Evolutionary conservation across 1,140 invertebrate species (phyloP), one percentile per base, ranked within the genome.

Genomic region (Manduca sexta): DNA sequence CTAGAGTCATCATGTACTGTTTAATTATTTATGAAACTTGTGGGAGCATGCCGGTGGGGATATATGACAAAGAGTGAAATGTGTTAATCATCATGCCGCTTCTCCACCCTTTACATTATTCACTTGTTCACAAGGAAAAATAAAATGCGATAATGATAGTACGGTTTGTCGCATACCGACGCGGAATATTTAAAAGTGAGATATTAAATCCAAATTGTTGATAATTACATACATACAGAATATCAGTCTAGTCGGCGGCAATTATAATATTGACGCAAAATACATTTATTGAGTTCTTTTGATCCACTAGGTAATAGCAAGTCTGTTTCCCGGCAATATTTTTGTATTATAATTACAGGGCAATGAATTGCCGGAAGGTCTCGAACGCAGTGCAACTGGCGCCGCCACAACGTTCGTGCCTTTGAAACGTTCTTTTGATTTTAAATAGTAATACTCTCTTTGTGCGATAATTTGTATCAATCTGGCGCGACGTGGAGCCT

Each of bases 321-420:
- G 4, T 26, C 21, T 26, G 21, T 26, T 14, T 34, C 33, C 33
- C 3, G 33, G 2, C 56, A 44, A 62, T 58, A 55, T 63, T 69
- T 69, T 73, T 77, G 60, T 56, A 6, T 71, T 68, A 63, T 78
- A 80, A 82, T 80, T 82, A 71, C 65, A 70, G 65, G 58, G 58
- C 63, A 67, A 69, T 64, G 60, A 60, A 73, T 68, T 52, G 63
- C 66, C 69, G 62, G 68, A 66, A 75, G 64, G 64, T 64, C 43
- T 41, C 49, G 42, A 41, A 56, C 66, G 64, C 61, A 66, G 57
- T 63, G 61, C 75, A 78, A 78, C 76, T 73, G 78, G 26, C 48
- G 48, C 38, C 15, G 14, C 15, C 61, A 60, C 47, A 45, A 48
- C 50, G 29, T 51, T 65, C 53, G 51, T 8, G 14, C 31, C 55